Conservation (phyloP, 1,140 invertebrate species). For the Lordiphosa stackelbergi region DNA sequence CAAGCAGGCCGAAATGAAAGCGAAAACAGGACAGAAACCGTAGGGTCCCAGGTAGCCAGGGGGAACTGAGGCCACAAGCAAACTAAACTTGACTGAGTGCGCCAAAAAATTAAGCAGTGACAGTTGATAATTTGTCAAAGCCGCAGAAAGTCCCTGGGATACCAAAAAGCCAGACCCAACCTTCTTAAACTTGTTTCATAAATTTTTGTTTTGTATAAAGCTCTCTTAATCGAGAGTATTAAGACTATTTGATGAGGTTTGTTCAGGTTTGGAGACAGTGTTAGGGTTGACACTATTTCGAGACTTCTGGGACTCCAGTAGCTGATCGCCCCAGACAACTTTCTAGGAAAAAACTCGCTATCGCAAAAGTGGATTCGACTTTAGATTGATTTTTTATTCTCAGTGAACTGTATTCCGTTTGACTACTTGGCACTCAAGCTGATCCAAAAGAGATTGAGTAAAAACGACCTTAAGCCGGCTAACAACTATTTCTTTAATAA, state of each 20-base stretch:
- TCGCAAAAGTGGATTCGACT: too few relatives aligned
- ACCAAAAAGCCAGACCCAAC: conserved; percentile 16
- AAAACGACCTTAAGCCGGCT: too few relatives aligned
- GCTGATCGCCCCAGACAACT: too few relatives aligned
- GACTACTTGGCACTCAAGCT: too few relatives aligned
- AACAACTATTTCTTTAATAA: too few relatives aligned
- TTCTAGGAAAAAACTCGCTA: too few relatives aligned
- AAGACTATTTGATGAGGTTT: conserved; percentile 2
- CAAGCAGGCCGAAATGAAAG: conserved; percentile 16
- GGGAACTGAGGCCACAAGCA: conserved; percentile 11
- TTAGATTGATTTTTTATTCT: too few relatives aligned
- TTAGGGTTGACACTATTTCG: too few relatives aligned
- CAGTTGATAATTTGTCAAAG: conserved; percentile 75
- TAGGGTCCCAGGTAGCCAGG: conserved; percentile 1
- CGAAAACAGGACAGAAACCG: conserved; percentile 39
- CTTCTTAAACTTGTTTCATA: conserved; percentile 51
- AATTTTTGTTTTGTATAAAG: background rate
- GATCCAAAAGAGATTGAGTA: too few relatives aligned
- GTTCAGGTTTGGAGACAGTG: background rate
- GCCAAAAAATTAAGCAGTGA: conserved; percentile 75
- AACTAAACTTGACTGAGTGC: conserved; percentile 55
- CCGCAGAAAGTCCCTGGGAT: conserved; percentile 27
- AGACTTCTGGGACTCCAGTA: too few relatives aligned
- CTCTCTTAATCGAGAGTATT: background rate
- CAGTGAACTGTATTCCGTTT: too few relatives aligned